Percentiles rank a stretch among this genome's conserved stretches.
phyloP scores from a whole-genome alignment of 1,140 invertebrate species.

The Galleria mellonella region DNA sequence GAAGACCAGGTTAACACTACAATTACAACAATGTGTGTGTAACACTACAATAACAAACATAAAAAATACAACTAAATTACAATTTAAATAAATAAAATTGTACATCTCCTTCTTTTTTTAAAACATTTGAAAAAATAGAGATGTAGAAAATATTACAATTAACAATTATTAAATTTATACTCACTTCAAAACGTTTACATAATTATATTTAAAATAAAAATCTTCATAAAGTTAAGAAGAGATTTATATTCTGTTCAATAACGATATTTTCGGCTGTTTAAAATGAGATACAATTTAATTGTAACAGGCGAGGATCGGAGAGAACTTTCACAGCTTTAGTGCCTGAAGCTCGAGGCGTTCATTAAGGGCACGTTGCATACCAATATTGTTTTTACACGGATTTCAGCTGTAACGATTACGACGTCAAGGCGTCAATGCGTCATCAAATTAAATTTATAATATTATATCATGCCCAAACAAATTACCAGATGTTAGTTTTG shows the following conservation, averaged over 20 bases:
- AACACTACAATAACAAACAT: too few relatives aligned
- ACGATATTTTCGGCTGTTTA: neutral
- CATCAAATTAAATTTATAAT: conserved; percentile 16
- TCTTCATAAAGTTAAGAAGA: too few relatives aligned
- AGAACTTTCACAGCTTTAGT: conserved; percentile 2
- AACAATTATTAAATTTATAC: too few relatives aligned
- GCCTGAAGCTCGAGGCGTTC: conserved; percentile 10
- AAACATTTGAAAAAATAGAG: too few relatives aligned
- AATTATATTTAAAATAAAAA: too few relatives aligned
- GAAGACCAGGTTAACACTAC: too few relatives aligned
- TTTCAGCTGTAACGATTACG: conserved; percentile 19
- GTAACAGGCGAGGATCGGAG: neutral
- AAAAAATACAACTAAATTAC: too few relatives aligned
- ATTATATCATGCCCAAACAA: conserved; percentile 6
- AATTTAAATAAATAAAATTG: too few relatives aligned
- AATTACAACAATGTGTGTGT: too few relatives aligned
- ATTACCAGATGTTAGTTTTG: neutral
- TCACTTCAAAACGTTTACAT: too few relatives aligned
- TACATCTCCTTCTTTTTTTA: too few relatives aligned
- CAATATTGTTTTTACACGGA: conserved; percentile 21
- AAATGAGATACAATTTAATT: conserved; percentile 1
- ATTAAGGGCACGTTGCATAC: conserved; percentile 8
- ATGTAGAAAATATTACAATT: too few relatives aligned
- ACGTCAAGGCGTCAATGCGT: conserved; percentile 14
- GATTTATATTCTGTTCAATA: neutral